Base-by-base conservation (phyloP, 2,797 vertebrate genomes). In the Falco naumanni region DNA sequence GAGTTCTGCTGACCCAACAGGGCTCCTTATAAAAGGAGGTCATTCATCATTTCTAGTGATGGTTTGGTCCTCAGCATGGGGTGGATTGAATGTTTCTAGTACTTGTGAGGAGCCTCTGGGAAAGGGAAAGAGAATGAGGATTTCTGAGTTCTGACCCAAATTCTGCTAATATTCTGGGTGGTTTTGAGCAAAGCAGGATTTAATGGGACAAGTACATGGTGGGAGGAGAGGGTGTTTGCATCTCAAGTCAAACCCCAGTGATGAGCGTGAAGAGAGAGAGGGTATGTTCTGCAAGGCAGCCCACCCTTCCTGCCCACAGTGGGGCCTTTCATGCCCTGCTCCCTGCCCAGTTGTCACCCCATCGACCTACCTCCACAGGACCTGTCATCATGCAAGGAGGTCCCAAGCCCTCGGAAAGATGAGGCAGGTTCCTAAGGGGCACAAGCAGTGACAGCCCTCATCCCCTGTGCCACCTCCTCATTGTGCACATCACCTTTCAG, bases 61-160 rank as follows among this genome's bases (percentile, higher is more conserved):
- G 47, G 50, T 21, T 91, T 56, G 45, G 22, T 72, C 47, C 71
- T 66, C 28, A 39, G 63, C 11, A 2, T 61, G 60, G 57, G 31
- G 47, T 0, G 0, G 47, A 8, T 65, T 18, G 24, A 34, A 31
- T 34, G 41, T 39, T 39, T 87, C 85, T 6, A 18, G 31, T 12
- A 5, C 33, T 59, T 9, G 1, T 39, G 54, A 64, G 24, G 19
- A 91, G 15, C 13, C 11, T 51, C 15, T 71, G 41, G 25, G 75
- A 69, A 84, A 74, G 43, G 9, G 43, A n/a, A 87, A 17, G 41
- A 79, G 24, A 83, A 24, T 0, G 15, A 57, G n/a, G 31, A 57
- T 65, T 79, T 89, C 63, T 84, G 54, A 16, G 10, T 37, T 87
- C 74, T 60, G 69, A 59, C 17, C 45, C 78, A 54, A 81, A 59